These are phyloP conservation scores for Nothoprocta pentlandii DNA, from an alignment of 2,113 vertebrate genomes.

Conservation along the genomic window DNA sequence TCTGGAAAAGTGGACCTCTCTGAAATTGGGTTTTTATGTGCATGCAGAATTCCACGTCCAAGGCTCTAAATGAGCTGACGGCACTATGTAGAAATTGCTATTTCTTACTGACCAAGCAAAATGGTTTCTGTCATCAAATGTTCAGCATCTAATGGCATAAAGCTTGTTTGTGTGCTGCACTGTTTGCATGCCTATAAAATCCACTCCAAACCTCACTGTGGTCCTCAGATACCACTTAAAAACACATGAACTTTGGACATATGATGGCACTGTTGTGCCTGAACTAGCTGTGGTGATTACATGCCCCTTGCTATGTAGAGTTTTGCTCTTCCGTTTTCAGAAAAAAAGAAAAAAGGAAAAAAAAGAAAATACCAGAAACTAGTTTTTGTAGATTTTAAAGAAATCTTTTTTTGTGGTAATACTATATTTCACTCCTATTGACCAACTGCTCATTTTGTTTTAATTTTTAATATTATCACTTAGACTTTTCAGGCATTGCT, in stretches of 20 bases:
- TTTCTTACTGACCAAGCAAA: conserved; percentile 2
- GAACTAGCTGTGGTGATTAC: background rate
- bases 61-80: background rate
- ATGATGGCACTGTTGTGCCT: conserved; percentile 67
- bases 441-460: accelerated
- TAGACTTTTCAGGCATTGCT: background rate
- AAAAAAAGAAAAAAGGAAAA: background rate
- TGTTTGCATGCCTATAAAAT: background rate
- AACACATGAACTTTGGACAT: conserved; percentile 32
- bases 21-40: background rate
- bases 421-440: background rate
- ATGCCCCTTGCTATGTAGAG: background rate
- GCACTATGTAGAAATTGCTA: background rate
- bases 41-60: background rate
- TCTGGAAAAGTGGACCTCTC: background rate
- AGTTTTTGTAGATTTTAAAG: background rate
- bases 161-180: background rate
- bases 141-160: background rate
- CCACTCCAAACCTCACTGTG: background rate
- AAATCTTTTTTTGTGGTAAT: background rate
- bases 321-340: background rate
- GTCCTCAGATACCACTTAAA: background rate
- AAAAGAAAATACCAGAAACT: background rate
- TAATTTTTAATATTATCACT: background rate
- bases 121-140: background rate